Percentiles rank a stretch among this genome's conserved stretches.
Evolutionary conservation across 2,113 vertebrate genomes (phyloP).

Genomic region (Gymnobelideus leadbeateri): DNA sequence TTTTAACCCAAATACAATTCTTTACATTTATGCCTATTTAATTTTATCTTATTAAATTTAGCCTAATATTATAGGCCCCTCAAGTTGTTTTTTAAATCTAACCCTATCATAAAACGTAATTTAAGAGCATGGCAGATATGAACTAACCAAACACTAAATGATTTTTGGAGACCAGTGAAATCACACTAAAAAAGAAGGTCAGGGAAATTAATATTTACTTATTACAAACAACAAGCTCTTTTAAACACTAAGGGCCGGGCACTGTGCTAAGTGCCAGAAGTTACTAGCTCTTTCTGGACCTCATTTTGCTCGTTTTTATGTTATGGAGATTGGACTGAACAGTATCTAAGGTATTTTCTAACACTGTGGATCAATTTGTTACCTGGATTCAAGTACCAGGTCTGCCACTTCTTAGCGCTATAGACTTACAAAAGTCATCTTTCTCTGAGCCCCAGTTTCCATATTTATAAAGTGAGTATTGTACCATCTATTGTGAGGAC

Average conservation of each 20-base stretch:
- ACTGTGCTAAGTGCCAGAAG: neutral
- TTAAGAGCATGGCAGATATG: neutral
- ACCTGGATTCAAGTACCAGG: neutral
- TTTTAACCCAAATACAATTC: neutral
- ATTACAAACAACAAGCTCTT: neutral
- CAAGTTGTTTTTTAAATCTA: neutral
- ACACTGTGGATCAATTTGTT: neutral
- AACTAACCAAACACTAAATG: neutral
- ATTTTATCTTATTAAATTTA: neutral
- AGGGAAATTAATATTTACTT: neutral
- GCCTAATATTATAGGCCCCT: neutral
- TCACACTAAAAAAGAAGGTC: neutral
- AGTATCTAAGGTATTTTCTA: neutral
- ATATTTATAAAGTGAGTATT: slow-evolving; percentile 6
- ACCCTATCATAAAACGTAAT: neutral
- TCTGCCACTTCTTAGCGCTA: neutral
- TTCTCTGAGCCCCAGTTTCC: neutral
- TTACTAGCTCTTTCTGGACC: neutral
- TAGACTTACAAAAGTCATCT: neutral
- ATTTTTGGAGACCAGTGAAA: neutral
- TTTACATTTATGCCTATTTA: neutral
- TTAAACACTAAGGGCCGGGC: neutral
- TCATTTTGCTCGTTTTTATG: neutral
- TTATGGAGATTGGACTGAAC: neutral
- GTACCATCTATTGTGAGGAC: neutral